Base-by-base conservation (phyloP, 2,888 invertebrate species). In the Chloroclysta siterata region DNA sequence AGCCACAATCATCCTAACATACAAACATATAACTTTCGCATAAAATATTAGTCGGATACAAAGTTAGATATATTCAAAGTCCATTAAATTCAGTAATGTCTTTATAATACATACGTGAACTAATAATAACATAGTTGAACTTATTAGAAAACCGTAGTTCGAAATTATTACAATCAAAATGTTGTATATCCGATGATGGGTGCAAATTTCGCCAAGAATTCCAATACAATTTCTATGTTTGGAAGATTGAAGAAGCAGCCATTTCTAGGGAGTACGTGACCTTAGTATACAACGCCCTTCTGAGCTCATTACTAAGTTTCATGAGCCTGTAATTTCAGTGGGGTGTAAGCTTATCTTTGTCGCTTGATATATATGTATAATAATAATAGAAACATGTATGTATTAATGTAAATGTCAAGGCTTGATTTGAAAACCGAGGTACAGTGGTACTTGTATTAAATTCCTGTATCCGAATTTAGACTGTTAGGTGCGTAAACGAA, bases 261-360 rank as follows among this genome's bases (percentile, higher is more conserved):
- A 54, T 44, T 29, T 33, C 0, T 33, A 33, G 11, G 13, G 13
- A 15, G 48, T 11, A 48, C 39, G 55, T 39, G 47, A 56, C 39
- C 47, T 56, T 56, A 39, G 22, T 29, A 44, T 17, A 50, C 50
- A 11, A 33, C 29, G 47, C 22, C n/a, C 55, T 8, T 50, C 41
- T 11, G 41, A 39, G 39, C 47, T 57, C 50, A 28, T 17, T 56
- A 57, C 39, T 57, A 51, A 58, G 51, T 58, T 51, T 51, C 51
- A 51, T 22, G 42, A 51, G 58, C 33, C 58, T 58, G 50, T 50
- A 50, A 57, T 50, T 57, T 41, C 36, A 56, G 55, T 46, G 36
- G 55, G 47, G 47, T 47, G 47, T 48, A 50, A 14, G 41, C 50
- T 57, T 57, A 50, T 57, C 56, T 50, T 50, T 42, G 42, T 42